Evolutionary conservation across 2,888 invertebrate species (phyloP), one percentile per base, ranked within the genome.

Genomic region (Hirtodrosophila confusa): DNA sequence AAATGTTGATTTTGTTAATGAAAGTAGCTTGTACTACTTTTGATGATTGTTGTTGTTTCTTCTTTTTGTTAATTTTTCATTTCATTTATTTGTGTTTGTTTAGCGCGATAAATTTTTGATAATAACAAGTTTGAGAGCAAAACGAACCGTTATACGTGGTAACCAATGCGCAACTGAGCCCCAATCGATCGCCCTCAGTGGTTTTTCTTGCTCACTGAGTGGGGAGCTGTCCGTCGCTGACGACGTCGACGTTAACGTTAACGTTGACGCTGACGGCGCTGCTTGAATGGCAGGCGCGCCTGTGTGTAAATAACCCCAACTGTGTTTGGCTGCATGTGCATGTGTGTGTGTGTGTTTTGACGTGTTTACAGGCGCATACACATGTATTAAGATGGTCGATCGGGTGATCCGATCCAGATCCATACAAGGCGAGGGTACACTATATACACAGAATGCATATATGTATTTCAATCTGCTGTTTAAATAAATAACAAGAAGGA

Each of bases 71-170:
- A 11, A 24, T 48, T 33, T 23, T 44, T 39, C 33, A n/a, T 54
- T 54, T 43, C 17, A 33, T 39, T 44, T 50, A 8, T 39, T 53
- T 31, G 10, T 69, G 23, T 69, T 56, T 73, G 45, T 37, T 61
- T 44, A 67, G 31, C 50, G 78, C 50, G 57, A 78, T 73, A 73
- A 67, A 51, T 36, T 43, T 33, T 54, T 77, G 68, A 57, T 61
- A 73, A 57, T 50, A 24, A 27, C 54, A 12, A 50, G 37, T 49
- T 53, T 41, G 17, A 4, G 1, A 11, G 31, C 12, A 12, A 37
- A 47, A 47, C 75, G 69, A 79, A 86, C 90, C 82, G 90, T 75
- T 78, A 71, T 75, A 64, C 71, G 78, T 72, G 82, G 84, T 75
- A 66, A 67, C 69, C 70, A 75, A 74, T 65, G 69, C 75, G 57